Percentiles rank a stretch among this genome's conserved stretches.
phyloP scores from a whole-genome alignment of 2,113 vertebrate genomes.

The Vombatus ursinus region DNA sequence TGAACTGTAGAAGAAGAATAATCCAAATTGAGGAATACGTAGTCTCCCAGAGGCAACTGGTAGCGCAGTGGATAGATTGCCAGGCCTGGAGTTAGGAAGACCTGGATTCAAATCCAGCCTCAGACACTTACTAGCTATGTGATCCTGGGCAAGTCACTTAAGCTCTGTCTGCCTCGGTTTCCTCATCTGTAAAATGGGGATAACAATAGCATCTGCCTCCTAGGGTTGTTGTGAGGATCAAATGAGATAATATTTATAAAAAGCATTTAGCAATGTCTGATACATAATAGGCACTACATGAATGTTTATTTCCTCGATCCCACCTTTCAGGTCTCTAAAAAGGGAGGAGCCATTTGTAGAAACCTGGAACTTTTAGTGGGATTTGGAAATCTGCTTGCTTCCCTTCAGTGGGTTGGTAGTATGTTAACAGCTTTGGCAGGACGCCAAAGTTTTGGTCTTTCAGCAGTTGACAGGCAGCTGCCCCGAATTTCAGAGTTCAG shows the following conservation, averaged over 20 bases:
- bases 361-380: not conserved
- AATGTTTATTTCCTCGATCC: not conserved
- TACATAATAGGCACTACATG: too few species aligned
- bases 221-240: not conserved
- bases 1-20: not conserved
- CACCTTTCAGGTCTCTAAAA: not conserved
- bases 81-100: not conserved
- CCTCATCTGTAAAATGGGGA: not conserved
- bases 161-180: not conserved
- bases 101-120: not conserved
- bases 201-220: not conserved
- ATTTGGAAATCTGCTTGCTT: not conserved
- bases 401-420: not conserved
- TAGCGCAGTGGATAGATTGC: not conserved
- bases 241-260: not conserved
- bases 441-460: not conserved
- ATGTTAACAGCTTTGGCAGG: not conserved
- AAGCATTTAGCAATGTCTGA: not conserved
- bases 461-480: too few species aligned
- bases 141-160: not conserved
- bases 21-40: not conserved
- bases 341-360: not conserved
- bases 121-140: not conserved
- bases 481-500: not conserved
- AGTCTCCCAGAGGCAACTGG: not conserved